phyloP scores from a whole-genome alignment of 2,797 vertebrate genomes.

The Micropoecilia bifurca region DNA sequence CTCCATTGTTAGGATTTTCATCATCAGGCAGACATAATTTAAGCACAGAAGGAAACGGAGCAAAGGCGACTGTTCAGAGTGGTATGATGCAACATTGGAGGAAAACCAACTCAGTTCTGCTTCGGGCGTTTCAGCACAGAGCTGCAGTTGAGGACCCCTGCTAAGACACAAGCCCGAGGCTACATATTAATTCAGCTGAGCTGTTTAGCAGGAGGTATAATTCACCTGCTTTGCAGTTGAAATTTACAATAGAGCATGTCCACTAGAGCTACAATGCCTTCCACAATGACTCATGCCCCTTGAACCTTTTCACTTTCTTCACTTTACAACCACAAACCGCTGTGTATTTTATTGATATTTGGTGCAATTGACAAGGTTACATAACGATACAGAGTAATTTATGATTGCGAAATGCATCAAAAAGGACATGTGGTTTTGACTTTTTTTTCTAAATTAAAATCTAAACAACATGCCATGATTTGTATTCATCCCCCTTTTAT shows the following conservation, averaged over 20 bases:
- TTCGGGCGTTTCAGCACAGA: slow-evolving; percentile 29
- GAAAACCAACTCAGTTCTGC: slow-evolving; percentile 43
- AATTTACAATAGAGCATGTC: slow-evolving; percentile 46
- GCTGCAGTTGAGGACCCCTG: slow-evolving; percentile 27
- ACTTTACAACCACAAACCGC: not conserved
- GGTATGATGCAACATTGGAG: slow-evolving; percentile 30
- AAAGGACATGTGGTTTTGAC: not conserved
- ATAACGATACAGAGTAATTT: not conserved
- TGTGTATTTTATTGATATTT: not conserved
- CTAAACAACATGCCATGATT: not conserved
- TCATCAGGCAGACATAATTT: slow-evolving; percentile 11
- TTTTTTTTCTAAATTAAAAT: not conserved
- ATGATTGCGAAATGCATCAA: not conserved
- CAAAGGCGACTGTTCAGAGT: slow-evolving; percentile 26
- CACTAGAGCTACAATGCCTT: slow-evolving; percentile 13
- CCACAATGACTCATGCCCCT: not conserved
- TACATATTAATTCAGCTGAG: slow-evolving; percentile 47
- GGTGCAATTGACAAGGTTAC: not conserved
- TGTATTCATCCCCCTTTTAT: not conserved
- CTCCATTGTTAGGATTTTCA: slow-evolving; percentile 40
- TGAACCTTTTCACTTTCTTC: not conserved
- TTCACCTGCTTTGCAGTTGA: slow-evolving; percentile 37
- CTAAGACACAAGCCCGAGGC: slow-evolving; percentile 34
- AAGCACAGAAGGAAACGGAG: slow-evolving; percentile 15
- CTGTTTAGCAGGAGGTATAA: slow-evolving; percentile 40